Base-by-base conservation (phyloP, 2,888 invertebrate species). In the Drosophila quinaria region DNA sequence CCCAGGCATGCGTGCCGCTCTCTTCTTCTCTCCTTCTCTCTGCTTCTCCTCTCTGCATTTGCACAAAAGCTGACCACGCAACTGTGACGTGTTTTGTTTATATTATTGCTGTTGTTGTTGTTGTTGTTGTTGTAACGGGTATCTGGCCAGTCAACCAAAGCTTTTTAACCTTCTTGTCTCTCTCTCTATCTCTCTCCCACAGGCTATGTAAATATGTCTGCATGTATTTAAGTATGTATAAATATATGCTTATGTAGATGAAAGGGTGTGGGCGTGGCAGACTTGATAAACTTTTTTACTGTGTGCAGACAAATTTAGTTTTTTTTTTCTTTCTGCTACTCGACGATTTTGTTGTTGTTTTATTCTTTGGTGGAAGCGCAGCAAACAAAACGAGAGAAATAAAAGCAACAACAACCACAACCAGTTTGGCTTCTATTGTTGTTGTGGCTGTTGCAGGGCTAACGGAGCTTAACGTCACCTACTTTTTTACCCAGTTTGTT, bases 381-480 rank as follows among this genome's bases (percentile, higher is more conserved):
- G 52, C 54, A 50, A 49, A 68, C 64, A 67, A 72, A 65, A 52
- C 52, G 47, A 67, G n/a, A 61, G 41, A 60, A 64, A 50, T 17
- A 66, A 51, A 35, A 50, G 64, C 25, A 70, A 74, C 66, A 78
- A 70, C 83, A 83, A 83, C 86, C 78, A 70, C 83, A 83, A 83
- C 86, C 78, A 75, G 86, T 87, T 84, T 68, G 25, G 33, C 50
- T 31, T 58, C 49, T 33, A 54, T 74, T 78, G 44, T 58, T 58
- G 49, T 33, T 71, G 49, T 42, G 47, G 46, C 56, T 55, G 55
- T 70, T 77, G 70, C 58, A 70, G 84, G 74, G 76, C 76, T 88
- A 87, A 89, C 87, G 87, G 87, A 76, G 82, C 82, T 89, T 77
- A 68, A 85, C 82, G 89, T 89, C 87, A 87, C 87, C 89, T 89